Percentiles rank a stretch among this genome's conserved stretches.
Conservation (phyloP, 30 jellyfish, hydroid and myxozoan species). For the Clytia hemisphaerica region DNA sequence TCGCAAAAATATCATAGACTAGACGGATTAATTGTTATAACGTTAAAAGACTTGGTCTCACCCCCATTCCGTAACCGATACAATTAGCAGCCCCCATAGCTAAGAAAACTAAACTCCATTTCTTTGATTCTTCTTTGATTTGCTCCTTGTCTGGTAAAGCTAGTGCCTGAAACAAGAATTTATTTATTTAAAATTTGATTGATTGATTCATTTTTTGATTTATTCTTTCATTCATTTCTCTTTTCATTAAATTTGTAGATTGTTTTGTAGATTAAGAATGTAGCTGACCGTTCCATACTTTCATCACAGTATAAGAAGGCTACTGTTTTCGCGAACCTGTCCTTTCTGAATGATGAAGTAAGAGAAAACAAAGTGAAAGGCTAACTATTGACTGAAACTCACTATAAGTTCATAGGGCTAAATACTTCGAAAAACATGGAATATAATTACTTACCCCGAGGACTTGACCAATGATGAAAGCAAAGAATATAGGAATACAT, state of each 20-base stretch:
- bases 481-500: constrained; percentile 52
- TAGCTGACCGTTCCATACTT: too few species aligned
- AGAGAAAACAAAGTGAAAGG: too few species aligned
- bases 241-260: background rate
- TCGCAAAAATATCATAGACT: too few species aligned
- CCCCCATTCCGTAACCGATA: constrained; percentile 47
- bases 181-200: background rate
- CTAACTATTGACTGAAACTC: too few species aligned
- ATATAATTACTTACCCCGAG: constrained; percentile 34
- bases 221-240: background rate
- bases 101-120: constrained; percentile 65
- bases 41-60: constrained; percentile 10
- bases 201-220: background rate
- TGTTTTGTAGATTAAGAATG: background rate
- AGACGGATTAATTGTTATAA: too few species aligned
- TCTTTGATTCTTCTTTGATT: constrained; percentile 58
- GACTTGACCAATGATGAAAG: constrained; percentile 58
- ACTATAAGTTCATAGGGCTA: too few species aligned
- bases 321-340: too few species aligned
- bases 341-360: too few species aligned
- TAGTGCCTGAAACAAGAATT: constrained; percentile 36
- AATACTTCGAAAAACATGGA: too few species aligned
- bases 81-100: constrained; percentile 49
- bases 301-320: too few species aligned
- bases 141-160: constrained; percentile 32